Base-by-base conservation (phyloP, 2,797 vertebrate species). In the Channa striata region DNA sequence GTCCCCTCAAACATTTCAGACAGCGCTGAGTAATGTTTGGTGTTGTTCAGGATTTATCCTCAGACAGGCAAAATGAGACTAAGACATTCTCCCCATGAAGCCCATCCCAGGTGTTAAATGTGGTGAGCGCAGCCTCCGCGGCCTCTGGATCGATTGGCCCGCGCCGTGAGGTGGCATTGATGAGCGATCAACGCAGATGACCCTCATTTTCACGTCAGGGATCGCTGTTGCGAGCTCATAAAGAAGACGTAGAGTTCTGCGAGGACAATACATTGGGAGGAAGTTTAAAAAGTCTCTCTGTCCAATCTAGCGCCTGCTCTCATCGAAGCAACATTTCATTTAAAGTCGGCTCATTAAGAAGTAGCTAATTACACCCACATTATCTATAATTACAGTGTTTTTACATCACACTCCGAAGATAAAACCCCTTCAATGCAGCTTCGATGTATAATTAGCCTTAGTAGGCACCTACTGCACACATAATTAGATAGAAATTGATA, bases 371-470 rank as follows among this genome's bases (percentile, higher is more conserved):
- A 92, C 89, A 78, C 68, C 80, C 78, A 83, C 82, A 90, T 92
- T 90, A 92, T 93, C 87, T 90, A 85, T 92, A 93, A 93, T 93
- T 90, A 91, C 81, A 57, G 77, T 86, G 86, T 90, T 92, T 90
- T 86, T 82, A 89, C 81, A 86, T 83, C 82, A 82, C 58, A 30
- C 81, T 79, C 87, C 47, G 37, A 17, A 77, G 89, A 92, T 91
- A 88, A 91, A 92, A 87, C 60, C 81, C 72, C 54, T 80, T 87
- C 74, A 70, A 78, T 74, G 60, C 47, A 49, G 81, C 80, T 83
- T 83, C 62, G 49, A 43, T 76, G 78, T 87, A 76, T 92, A 90
- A 93, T 93, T 91, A 94, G 79, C 72, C 78, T 77, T 79, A 49
- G 80, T 59, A 77, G 78, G 71, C 79, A 84, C 76, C 58, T 78